phyloP scores from a whole-genome alignment of 2,797 vertebrate genomes.

The Synanceia verrucosa region DNA sequence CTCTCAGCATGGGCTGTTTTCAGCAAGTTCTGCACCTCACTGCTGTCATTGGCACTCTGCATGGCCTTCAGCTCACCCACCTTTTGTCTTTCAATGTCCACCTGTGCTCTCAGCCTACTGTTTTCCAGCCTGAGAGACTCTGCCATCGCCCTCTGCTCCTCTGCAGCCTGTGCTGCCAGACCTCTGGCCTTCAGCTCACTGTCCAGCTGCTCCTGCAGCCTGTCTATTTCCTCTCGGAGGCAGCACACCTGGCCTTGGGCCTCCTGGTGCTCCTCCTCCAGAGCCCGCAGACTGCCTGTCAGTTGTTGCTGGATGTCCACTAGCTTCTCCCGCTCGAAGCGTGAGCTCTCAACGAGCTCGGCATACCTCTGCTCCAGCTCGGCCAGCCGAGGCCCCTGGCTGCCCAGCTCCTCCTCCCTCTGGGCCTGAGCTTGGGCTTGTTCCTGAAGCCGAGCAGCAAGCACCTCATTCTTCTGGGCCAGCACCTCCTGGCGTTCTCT shows the following conservation, averaged over 20 bases:
- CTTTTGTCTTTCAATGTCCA: slow-evolving; percentile 91
- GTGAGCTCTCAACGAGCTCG: slow-evolving; percentile 91
- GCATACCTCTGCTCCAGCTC: slow-evolving; percentile 91
- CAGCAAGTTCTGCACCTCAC: slow-evolving; percentile 87
- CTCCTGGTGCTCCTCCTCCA: slow-evolving; percentile 92
- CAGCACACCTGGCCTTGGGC: slow-evolving; percentile 80
- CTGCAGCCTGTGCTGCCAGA: slow-evolving; percentile 74
- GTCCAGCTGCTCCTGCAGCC: slow-evolving; percentile 82
- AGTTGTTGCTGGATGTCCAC: slow-evolving; percentile 96
- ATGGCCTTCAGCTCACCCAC: slow-evolving; percentile 82
- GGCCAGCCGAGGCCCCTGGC: slow-evolving; percentile 79
- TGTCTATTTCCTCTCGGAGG: slow-evolving; percentile 87
- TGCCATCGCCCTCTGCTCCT: slow-evolving; percentile 79
- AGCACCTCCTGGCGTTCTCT: slow-evolving; percentile 90
- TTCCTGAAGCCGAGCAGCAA: slow-evolving; percentile 87
- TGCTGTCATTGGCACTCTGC: slow-evolving; percentile 82
- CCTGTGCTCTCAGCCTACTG: slow-evolving; percentile 85
- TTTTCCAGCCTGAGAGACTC: slow-evolving; percentile 89
- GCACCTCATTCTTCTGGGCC: slow-evolving; percentile 90
- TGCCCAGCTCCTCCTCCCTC: slow-evolving; percentile 80
- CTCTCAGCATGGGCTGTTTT: slow-evolving; percentile 87
- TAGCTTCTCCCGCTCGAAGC: slow-evolving; percentile 94
- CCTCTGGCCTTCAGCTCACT: slow-evolving; percentile 78
- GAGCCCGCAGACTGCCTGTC: slow-evolving; percentile 89
- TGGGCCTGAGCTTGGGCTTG: slow-evolving; percentile 85